These are phyloP conservation scores for Saccopteryx leptura DNA, from an alignment of 2,113 vertebrate genomes.

Conservation along the genomic window DNA sequence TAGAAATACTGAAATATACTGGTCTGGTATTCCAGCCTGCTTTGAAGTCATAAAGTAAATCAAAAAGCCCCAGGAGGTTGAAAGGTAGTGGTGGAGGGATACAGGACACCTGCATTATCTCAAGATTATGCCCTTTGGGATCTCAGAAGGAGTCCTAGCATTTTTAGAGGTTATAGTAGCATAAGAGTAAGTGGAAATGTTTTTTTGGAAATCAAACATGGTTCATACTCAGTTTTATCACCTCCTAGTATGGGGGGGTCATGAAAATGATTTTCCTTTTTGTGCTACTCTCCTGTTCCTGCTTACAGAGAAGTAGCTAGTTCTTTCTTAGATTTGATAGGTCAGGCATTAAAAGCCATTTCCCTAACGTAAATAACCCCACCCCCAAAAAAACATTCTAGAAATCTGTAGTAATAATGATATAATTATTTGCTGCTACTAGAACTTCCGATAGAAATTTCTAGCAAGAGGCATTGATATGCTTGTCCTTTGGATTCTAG, in stretches of 20 bases:
- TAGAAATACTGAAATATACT: constrained; percentile 40
- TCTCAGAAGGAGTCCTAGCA: not conserved
- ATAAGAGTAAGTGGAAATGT: not conserved
- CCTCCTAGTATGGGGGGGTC: not conserved
- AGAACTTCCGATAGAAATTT: not conserved
- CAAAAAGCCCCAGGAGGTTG: not conserved
- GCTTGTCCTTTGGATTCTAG: not conserved
- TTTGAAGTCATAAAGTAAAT: constrained; percentile 44
- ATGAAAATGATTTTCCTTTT: constrained; percentile 44
- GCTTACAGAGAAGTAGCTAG: constrained; percentile 13
- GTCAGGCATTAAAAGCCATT: not conserved
- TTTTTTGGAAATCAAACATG: constrained; percentile 38
- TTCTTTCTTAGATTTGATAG: constrained; percentile 42
- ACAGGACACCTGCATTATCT: not conserved
- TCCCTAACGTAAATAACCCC: not conserved
- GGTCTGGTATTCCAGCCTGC: not conserved
- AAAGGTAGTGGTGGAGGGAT: not conserved
- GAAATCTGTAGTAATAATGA: not conserved
- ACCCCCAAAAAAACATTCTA: not conserved
- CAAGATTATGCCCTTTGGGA: not conserved
- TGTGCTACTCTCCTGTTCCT: not conserved
- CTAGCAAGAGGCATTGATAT: not conserved
- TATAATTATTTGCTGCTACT: constrained; percentile 33
- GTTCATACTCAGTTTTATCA: constrained; percentile 7
- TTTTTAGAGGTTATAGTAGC: not conserved